Evolutionary conservation across 2,113 vertebrate genomes (phyloP).

Genomic region (Cariama cristata): DNA sequence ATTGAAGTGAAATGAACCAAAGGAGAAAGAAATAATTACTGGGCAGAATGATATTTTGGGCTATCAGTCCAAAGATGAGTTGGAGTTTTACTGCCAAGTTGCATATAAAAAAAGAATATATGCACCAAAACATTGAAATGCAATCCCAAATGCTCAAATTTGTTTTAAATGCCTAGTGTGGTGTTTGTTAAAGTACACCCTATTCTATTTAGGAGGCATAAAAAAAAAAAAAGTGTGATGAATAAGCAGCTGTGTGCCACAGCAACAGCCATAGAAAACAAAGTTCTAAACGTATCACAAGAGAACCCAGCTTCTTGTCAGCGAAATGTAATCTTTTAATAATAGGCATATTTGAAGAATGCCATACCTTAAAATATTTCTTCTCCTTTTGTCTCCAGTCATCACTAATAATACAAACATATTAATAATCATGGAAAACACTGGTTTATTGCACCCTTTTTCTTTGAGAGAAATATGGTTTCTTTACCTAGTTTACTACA

Average conservation of each 20-base stretch:
- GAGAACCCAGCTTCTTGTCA: background rate
- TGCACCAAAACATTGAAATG: background rate
- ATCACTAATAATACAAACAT: background rate
- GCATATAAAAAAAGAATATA: background rate
- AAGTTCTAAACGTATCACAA: background rate
- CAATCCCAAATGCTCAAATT: background rate
- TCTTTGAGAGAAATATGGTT: background rate
- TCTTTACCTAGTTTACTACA: background rate
- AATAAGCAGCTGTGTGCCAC: background rate
- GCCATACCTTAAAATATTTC: background rate
- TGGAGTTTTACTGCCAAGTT: background rate
- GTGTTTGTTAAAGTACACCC: background rate
- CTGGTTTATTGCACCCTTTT: background rate
- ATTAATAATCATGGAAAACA: background rate
- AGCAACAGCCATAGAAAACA: background rate
- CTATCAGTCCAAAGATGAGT: background rate
- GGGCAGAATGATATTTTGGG: background rate
- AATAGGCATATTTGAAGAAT: background rate
- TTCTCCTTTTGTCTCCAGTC: background rate
- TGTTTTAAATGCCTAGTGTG: background rate
- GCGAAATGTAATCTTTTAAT: background rate
- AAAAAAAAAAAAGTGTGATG: background rate
- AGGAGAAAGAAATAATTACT: background rate
- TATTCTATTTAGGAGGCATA: background rate
- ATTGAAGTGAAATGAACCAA: background rate